Base-by-base conservation (phyloP, 2,113 vertebrate genomes). In the Poeciliopsis occidentalis region DNA sequence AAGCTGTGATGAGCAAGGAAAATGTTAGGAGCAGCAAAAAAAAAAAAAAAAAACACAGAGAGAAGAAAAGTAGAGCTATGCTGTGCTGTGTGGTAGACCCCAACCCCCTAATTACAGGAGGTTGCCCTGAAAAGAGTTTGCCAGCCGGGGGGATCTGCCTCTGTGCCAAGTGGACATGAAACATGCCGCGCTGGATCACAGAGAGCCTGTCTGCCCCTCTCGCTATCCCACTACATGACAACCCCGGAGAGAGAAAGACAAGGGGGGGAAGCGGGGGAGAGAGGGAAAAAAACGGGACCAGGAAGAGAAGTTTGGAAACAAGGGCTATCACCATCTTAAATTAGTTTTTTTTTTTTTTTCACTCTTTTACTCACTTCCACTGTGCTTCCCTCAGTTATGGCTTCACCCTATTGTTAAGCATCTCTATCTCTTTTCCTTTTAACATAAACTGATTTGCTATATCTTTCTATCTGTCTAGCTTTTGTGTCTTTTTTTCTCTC, bases 31-130 rank as follows among this genome's bases (percentile, higher is more conserved):
- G 63, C 27, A 57, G 12, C 34, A 63, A 63, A 62, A 82, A 62
- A 82, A 82, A 54, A 75, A 70, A 62, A 82, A 82, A 57, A 75
- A 76, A 66, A 69, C 47, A 13, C 17, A 60, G 41, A 76, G 71
- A 75, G 51, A 32, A 73, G 71, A 92, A 94, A 87, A 91, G 90
- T 92, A 19, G 75, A 92, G 93, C 82, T 82, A 85, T 88, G 84
- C 76, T 85, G 82, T 83, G 80, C 89, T 78, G 81, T 89, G 89
- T 61, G 83, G 93, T 90, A 92, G 93, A 95, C 95, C 94, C 94
- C 95, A 93, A 95, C 95, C 95, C 94, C 95, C 94, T 96, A 96
- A 97, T 97, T 97, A 97, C 95, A 89, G 83, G 93, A 95, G 94
- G 94, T 95, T 93, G 94, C 95, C 94, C 95, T 96, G 95, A 96